Base-by-base conservation (phyloP, 1,140 invertebrate genomes). In the Drosophila nigromelanica region DNA sequence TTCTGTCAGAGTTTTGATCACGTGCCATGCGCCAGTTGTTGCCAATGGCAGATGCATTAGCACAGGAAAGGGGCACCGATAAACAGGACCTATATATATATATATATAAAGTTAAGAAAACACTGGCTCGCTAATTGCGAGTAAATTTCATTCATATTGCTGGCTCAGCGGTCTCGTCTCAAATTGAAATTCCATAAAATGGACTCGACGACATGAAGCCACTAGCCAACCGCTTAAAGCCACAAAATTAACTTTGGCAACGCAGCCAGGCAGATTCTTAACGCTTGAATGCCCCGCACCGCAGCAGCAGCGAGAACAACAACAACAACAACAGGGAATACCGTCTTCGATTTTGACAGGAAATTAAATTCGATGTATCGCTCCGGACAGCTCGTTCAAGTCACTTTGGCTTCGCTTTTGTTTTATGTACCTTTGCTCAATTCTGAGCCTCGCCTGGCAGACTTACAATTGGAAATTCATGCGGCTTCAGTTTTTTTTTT, bases 281-380 rank as follows among this genome's bases (percentile, higher is more conserved):
- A 89, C 85, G 85, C 76, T 89, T 63, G 73, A 80, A 68, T 89
- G 70, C 66, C 61, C 47, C 67, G 69, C 78, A 78, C 80, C 78
- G 62, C 82, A 82, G 27, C 48, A 69, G 35, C 72, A 50, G 14
- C 54, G 64, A 6, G 52, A 64, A 48, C 58, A 52, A 21, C 47
- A 50, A 52, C 39, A 52, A 69, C 48, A 54, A 12, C 50, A 61
- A 14, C 40, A 55, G 21, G 55, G 47, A 69, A 66, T 40, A 40
- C 52, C 63, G 42, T 55, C 70, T 67, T 89, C 80, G 85, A 89
- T 89, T 89, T 89, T 78, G 85, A 87, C 83, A 89, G 83, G 83
- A 89, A 89, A 89, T 89, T 89, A 89, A 89, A 89, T 89, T 89
- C 83, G 76, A 89, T 89, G 85, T 89, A 89, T 89, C 74, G 79